Evolutionary conservation across 2,113 vertebrate genomes (phyloP).

Genomic region (Peucedramus taeniatus): DNA sequence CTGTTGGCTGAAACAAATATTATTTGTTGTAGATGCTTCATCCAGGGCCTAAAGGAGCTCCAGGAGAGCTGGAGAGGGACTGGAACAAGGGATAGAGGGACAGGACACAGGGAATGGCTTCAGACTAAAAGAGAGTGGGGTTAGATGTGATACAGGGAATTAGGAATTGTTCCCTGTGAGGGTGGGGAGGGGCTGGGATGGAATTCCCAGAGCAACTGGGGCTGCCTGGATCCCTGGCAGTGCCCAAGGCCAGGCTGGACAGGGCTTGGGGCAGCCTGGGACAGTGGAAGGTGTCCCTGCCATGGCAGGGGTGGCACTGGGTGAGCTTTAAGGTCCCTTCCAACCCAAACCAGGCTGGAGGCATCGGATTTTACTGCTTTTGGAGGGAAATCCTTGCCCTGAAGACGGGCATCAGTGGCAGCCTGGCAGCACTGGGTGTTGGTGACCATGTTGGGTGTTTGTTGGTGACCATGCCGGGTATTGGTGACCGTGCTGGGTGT

Average conservation of each 20-base stretch:
- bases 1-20: background rate
- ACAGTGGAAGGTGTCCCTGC: background rate
- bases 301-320: background rate
- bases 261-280: background rate
- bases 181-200: background rate
- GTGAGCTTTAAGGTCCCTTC: background rate
- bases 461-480: too few relatives aligned
- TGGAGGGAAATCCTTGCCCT: background rate
- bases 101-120: background rate
- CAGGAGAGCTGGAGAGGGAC: background rate
- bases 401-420: fast-evolving
- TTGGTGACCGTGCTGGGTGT: background rate
- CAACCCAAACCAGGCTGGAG: too few relatives aligned
- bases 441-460: background rate
- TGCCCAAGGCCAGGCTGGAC: background rate
- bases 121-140: background rate
- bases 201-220: background rate
- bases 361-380: background rate
- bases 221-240: background rate
- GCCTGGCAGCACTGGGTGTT: fast-evolving
- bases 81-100: too few relatives aligned
- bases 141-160: background rate
- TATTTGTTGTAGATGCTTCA: background rate
- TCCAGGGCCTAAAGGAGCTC: background rate
- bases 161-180: background rate